These are phyloP conservation scores for Zosterops borbonicus DNA, from an alignment of 2,113 vertebrate species.

Conservation along the genomic window DNA sequence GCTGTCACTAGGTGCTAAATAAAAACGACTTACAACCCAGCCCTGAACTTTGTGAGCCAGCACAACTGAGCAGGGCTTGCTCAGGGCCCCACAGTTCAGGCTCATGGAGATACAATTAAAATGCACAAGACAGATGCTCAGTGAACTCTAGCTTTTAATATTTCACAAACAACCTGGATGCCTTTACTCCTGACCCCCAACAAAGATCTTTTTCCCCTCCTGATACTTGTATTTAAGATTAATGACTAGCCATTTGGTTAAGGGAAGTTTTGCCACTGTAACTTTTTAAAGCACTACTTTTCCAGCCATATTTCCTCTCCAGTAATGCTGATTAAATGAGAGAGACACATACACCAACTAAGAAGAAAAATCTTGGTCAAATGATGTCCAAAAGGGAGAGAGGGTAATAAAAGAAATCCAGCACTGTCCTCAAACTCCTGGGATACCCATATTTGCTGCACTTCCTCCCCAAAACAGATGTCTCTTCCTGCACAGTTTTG, in stretches of 20 bases:
- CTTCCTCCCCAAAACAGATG: not conserved
- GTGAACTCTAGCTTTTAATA: slow-evolving; percentile 61
- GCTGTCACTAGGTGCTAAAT: slow-evolving; percentile 71
- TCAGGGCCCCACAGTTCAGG: slow-evolving; percentile 59
- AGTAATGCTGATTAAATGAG: not conserved
- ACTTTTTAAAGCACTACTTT: not conserved
- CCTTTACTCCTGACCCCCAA: slow-evolving; percentile 22
- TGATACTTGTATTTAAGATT: slow-evolving; percentile 39
- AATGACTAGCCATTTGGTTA: slow-evolving; percentile 7
- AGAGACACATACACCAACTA: not conserved
- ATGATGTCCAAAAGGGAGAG: not conserved
- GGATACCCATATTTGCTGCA: not conserved
- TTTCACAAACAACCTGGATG: slow-evolving; percentile 61
- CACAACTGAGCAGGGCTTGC: slow-evolving; percentile 36
- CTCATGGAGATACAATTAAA: slow-evolving; percentile 61
- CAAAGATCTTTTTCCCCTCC: slow-evolving; percentile 14
- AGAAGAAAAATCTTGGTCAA: not conserved
- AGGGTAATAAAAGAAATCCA: not conserved
- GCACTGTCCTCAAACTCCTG: not conserved
- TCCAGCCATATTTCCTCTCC: not conserved
- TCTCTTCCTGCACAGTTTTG: not conserved
- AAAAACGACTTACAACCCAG: slow-evolving; percentile 67
- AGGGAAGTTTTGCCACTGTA: not conserved
- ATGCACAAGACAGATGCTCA: slow-evolving; percentile 28
- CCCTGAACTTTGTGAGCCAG: slow-evolving; percentile 66